Percentiles rank a stretch among this genome's conserved stretches.
phyloP scores from a whole-genome alignment of 1,140 invertebrate genomes.

The Agrypnia vestita region DNA sequence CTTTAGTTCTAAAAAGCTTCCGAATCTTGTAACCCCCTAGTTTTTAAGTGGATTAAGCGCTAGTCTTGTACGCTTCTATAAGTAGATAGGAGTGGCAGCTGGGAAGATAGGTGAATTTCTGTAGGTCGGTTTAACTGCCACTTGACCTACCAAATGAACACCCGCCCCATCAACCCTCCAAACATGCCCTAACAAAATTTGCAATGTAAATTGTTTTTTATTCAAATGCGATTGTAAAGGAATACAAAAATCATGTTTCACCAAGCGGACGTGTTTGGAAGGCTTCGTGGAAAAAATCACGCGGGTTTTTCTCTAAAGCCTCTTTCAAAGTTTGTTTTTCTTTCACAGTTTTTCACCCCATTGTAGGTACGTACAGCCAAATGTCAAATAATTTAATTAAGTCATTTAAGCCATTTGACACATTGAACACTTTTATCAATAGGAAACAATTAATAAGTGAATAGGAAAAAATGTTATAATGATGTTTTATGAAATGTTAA shows the following conservation, averaged over 20 bases:
- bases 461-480: too few relatives aligned
- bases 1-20: conserved; percentile 41
- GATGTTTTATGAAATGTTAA: too few relatives aligned
- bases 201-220: conserved; percentile 62
- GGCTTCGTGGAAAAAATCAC: conserved; percentile 48
- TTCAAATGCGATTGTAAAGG: conserved; percentile 60
- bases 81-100: conserved; percentile 35
- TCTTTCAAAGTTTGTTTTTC: conserved; percentile 27
- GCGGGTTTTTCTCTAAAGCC: conserved; percentile 22
- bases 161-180: conserved; percentile 27
- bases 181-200: conserved; percentile 60
- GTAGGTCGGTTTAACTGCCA: conserved; percentile 11
- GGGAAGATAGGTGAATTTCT: conserved; percentile 27
- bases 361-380: conserved; percentile 3
- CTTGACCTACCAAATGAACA: conserved; percentile 53
- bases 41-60: conserved; percentile 61
- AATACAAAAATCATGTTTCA: conserved; percentile 56
- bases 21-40: conserved; percentile 50
- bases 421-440: conserved; percentile 13
- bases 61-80: conserved; percentile 5
- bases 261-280: conserved; percentile 28
- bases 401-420: conserved; percentile 15
- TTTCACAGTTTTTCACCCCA: conserved; percentile 26
- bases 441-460: too few relatives aligned
- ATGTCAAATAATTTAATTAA: too few relatives aligned